These are phyloP conservation scores for Macrotrachela quadricornifera DNA, from an alignment of 1,140 invertebrate genomes.

Conservation along the genomic window DNA sequence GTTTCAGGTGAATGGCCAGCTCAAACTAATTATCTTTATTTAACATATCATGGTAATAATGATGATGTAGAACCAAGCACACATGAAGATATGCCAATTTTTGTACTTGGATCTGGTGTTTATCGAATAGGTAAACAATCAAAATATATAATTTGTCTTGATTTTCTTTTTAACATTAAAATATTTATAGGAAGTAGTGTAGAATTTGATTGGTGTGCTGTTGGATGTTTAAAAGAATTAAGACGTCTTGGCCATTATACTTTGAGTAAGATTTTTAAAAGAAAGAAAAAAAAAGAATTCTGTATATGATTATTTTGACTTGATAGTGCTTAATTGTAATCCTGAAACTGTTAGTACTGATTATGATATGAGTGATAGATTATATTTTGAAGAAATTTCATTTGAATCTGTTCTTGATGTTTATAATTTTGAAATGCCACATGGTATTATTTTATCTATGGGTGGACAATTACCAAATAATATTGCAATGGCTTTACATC, in stretches of 20 bases:
- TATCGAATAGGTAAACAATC: conserved; percentile 69
- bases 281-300: too few relatives aligned
- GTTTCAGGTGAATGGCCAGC: conserved; percentile 98
- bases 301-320: too few relatives aligned
- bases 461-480: conserved; percentile 97
- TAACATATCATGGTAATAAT: conserved; percentile 71
- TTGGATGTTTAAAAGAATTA: conserved; percentile 75
- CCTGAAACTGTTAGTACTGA: conserved; percentile 98
- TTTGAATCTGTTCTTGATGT: conserved; percentile 99
- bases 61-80: conserved; percentile 59
- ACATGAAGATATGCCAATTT: conserved; percentile 42
- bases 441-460: conserved; percentile 85
- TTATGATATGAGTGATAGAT: conserved; percentile 91
- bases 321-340: conserved; percentile 94
- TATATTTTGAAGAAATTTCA: conserved; percentile 98
- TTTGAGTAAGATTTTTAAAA: conserved; percentile 38
- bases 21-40: conserved; percentile 83
- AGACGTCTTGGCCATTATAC: conserved; percentile 46
- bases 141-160: too few relatives aligned
- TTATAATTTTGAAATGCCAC: conserved; percentile 71
- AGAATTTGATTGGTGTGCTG: conserved; percentile 98
- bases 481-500: conserved; percentile 85
- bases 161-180: too few relatives aligned
- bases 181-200: conserved; percentile 49
- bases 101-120: conserved; percentile 66